Evolutionary conservation across 2,888 invertebrate genomes (phyloP), one percentile per base, ranked within the genome.

Genomic region (Polylopha cassiicola): DNA sequence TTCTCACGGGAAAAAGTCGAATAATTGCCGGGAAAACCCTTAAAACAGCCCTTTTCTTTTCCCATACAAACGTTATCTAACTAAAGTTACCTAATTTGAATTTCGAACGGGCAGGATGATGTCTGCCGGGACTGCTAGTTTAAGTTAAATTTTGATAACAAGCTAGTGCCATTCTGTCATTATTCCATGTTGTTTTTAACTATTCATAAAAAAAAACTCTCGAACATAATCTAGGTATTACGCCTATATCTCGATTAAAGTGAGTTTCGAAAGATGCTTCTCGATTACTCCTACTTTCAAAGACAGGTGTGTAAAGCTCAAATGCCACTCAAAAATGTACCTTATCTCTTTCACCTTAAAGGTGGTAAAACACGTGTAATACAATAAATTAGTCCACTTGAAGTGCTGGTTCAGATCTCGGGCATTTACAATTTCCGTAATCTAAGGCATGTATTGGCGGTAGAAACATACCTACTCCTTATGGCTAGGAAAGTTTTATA

Each of bases 381-480:
- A 38, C 22, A 30, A 20, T 16, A 30, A 34, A 36, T 36, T 30
- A 36, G 29, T 15, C 28, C 26, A 26, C 30, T 33, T 39, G 29
- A 24, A 36, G 24, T 39, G 13, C 28, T 39, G 22, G 33, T 28
- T 18, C 28, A 32, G 17, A 33, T 33, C 32, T 13, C 9, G 31
- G 13, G 33, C 21, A 54, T 50, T 51, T 43, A 48, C 44, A 39
- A 48, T 54, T 59, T 64, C 62, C 55, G 57, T 56, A 54, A 55
- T 55, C 43, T 50, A 45, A 24, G 29, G 37, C 32, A 42, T 38
- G 46, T 46, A 46, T 48, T 48, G 38, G 30, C 32, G 43, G 48
- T 46, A 46, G 55, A 52, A 39, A 38, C 46, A 52, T 64, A 59
- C n/a, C 22, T 17, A 23, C 21, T 10, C 10, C 10, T 34, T 15